Conservation (phyloP, 2,888 invertebrate species). For the Platycnemis pennipes region DNA sequence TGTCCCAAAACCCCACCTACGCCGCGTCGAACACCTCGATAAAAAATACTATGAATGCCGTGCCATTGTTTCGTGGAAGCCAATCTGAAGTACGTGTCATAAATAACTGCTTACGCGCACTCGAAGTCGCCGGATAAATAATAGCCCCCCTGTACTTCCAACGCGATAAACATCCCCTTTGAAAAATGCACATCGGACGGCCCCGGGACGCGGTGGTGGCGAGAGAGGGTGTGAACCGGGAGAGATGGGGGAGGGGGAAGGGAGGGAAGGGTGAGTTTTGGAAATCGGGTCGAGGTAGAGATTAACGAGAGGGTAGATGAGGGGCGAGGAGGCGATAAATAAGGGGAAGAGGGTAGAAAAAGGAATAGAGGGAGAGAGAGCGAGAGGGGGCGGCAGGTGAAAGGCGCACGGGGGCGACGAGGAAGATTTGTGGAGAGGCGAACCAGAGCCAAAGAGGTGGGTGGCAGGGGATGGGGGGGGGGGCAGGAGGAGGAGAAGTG, state of each 20-base stretch:
- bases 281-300: not conserved
- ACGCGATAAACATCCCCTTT: constrained; percentile 32
- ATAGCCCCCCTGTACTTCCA: not conserved
- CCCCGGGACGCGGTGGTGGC: not conserved
- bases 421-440: constrained; percentile 30
- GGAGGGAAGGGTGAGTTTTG: not conserved
- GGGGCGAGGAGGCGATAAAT: constrained; percentile 33
- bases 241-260: not conserved
- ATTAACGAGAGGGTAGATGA: not conserved
- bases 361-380: constrained; percentile 2
- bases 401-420: not conserved
- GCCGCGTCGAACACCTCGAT: not conserved
- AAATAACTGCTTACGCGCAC: not conserved
- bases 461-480: not conserved
- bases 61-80: not conserved
- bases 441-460: constrained; percentile 44
- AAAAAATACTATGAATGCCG: not conserved
- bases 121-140: constrained; percentile 10
- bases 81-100: not conserved
- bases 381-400: not conserved
- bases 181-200: constrained; percentile 6
- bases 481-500: not conserved
- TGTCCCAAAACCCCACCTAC: not conserved
- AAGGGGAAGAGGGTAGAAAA: not conserved
- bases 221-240: not conserved